Evolutionary conservation across 2,113 vertebrate species (phyloP), one percentile per base, ranked within the genome.

Genomic region (Ramphastos sulfuratus): DNA sequence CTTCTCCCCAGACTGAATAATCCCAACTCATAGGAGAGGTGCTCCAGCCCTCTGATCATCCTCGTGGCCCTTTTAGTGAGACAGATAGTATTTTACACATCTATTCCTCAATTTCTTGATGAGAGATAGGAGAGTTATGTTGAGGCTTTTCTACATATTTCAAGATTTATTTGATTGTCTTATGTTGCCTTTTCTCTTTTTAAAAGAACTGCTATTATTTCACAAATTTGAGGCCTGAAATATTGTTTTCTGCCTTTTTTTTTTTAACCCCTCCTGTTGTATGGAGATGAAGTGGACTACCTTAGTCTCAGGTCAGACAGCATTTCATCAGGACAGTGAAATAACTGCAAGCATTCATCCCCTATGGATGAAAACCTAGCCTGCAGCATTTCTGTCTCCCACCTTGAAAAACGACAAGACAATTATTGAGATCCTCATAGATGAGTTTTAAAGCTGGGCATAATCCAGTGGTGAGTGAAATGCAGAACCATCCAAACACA

Each of bases 401-500:
- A 92, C 85, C 88, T 89, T 71, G 59, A 79, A 71, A 84, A 89
- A 79, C 30, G 46, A 89, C 61, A 69, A 91, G 83, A 88, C 14
- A 30, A 76, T 90, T 92, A 85, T 89, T 8, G 39, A 79, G 76
- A 14, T 9, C 92, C 85, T 83, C 77, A 55, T 37, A 67, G 83
- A 94, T 58, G 64, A 50, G 59, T 74, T 76, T 96, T 91, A 94
- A 67, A 93, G 82, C 85, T 88, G 80, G 67, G 46, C 59, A 35
- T 48, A 85, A 88, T 88, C 91, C 91, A 92, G 89, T 16, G 4
- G 64, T 58, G 92, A 93, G 74, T 54, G 91, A 96, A 94, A 75
- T 60, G 92, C 65, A 81, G 87, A 96, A 54, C 90, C 64, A 35
- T 70, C 64, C 50, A 89, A 87, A 81, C 84, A 80, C 25, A 9